Percentiles rank a stretch among this genome's conserved stretches.
Conservation (phyloP, 1,140 invertebrate genomes). For the Acromyrmex heyeri region DNA sequence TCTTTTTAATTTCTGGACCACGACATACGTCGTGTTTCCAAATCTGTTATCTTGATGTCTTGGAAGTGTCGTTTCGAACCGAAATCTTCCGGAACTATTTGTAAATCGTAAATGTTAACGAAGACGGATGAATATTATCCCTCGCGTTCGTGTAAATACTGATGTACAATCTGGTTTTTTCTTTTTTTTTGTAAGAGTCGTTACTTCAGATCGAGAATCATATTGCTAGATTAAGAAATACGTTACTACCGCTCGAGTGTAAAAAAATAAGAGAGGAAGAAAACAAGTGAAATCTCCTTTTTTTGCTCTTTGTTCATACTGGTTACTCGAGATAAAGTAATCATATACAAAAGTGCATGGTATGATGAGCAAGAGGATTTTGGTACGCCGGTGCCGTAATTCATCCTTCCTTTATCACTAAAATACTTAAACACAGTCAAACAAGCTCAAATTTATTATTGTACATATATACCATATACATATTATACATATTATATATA, state of each 20-base stretch:
- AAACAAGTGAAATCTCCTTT: constrained; percentile 14
- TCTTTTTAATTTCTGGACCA: constrained; percentile 10
- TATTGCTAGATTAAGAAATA: constrained; percentile 57
- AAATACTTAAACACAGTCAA: constrained; percentile 84
- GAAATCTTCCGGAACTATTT: constrained; percentile 56
- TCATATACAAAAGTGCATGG: constrained; percentile 39
- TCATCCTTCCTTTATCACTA: constrained; percentile 83
- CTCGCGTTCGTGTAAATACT: constrained; percentile 76
- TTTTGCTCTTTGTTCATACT: constrained; percentile 63
- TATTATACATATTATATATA: constrained; percentile 79
- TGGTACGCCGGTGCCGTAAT: constrained; percentile 67
- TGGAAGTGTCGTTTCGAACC: constrained; percentile 42
- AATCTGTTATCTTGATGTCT: constrained; percentile 42
- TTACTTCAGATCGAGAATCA: constrained; percentile 71
- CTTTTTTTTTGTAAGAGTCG: constrained; percentile 65
- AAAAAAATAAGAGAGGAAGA: constrained; percentile 41
- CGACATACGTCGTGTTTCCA: constrained; percentile 20
- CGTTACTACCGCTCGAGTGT: constrained; percentile 63
- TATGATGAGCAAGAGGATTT: constrained; percentile 50
- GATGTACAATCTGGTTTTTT: constrained; percentile 77
- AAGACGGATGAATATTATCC: constrained; percentile 30
- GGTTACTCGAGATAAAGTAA: constrained; percentile 64
- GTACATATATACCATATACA: constrained; percentile 86
- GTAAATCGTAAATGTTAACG: constrained; percentile 73
- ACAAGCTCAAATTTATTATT: constrained; percentile 86